Evolutionary conservation across 2,888 invertebrate species (phyloP), one percentile per base, ranked within the genome.

Genomic region (Nemurella pictetii): DNA sequence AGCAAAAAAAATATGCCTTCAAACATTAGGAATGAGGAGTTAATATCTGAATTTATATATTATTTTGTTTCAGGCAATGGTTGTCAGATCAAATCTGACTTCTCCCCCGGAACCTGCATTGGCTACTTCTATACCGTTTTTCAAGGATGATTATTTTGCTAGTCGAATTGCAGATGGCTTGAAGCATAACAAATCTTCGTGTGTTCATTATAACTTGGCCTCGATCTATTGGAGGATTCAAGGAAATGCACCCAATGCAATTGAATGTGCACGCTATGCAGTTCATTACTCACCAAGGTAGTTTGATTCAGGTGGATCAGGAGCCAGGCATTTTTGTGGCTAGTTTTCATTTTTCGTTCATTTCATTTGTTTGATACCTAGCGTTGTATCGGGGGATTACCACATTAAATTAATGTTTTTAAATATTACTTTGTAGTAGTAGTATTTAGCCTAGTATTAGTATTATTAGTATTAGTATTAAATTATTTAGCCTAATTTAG

Each of bases 161-260:
- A 93, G 94, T 88, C 93, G 94, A 89, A 90, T 95, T 82, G 91
- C 93, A 25, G 90, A 92, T 85, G 93, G 93, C 7, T 90, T 96
- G 9, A 90, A 91, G 87, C 92, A 92, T 89, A 96, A 96, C 89
- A 92, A 91, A 84, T 93, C 95, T 0, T 96, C 95, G 0, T 96
- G 96, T 96, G 90, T 96, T 36, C 93, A 96, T 89, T 94, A 95
- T 88, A 95, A 96, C 89, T 92, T 96, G 90, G 96, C 95, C 36
- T 93, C 95, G 0, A 92, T 95, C 87, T 96, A 94, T 90, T 96
- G 96, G 96, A 91, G 96, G 87, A 93, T 94, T 0, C 92, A 93
- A 88, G 96, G 96, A 20, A 83, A 87, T 85, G 94, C 95, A 0
- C 92, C 93, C n/a, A 94, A 94, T 88, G 95, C 96, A n/a, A 90